A percentile compares a stretch with the other conserved stretches of the same genome.
phyloP scores from a whole-genome alignment of 2,113 vertebrate genomes.

The Tyto alba region DNA sequence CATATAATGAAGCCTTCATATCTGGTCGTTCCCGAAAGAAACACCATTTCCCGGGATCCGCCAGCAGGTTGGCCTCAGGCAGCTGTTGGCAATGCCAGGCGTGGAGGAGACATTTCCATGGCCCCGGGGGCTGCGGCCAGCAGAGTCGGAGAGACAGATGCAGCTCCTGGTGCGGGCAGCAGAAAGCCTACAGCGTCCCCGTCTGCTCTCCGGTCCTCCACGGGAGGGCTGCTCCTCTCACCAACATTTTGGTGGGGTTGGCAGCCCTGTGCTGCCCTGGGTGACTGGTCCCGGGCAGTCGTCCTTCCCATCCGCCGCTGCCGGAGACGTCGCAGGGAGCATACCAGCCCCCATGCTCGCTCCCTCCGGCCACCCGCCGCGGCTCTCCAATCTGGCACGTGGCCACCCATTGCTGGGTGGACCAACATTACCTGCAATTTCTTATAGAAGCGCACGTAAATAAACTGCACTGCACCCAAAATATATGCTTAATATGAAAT shows the following conservation, averaged over 20 bases:
- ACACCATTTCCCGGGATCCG: background rate
- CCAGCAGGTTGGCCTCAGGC: background rate
- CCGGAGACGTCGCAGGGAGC: background rate
- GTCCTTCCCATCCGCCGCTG: rapidly evolving
- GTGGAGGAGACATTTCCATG: background rate
- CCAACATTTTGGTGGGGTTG: rapidly evolving
- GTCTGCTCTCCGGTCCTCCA: background rate
- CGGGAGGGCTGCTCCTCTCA: background rate
- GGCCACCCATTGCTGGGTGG: background rate
- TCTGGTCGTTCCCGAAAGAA: background rate
- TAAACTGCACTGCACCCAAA: background rate
- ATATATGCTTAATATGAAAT: rapidly evolving
- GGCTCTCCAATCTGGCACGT: background rate
- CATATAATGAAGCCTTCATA: conserved; percentile 56
- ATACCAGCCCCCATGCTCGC: rapidly evolving
- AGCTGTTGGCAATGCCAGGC: conserved; percentile 12
- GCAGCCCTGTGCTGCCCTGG: background rate
- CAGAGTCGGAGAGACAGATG: rapidly evolving
- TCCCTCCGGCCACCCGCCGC: rapidly evolving
- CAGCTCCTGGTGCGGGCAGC: background rate
- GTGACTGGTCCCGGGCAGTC: background rate
- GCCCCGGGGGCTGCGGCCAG: background rate
- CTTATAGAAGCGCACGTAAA: background rate
- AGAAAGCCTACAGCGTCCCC: background rate
- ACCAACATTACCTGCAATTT: rapidly evolving